These are phyloP conservation scores for Eciton burchellii DNA, from an alignment of 1,140 invertebrate species.

Conservation along the genomic window DNA sequence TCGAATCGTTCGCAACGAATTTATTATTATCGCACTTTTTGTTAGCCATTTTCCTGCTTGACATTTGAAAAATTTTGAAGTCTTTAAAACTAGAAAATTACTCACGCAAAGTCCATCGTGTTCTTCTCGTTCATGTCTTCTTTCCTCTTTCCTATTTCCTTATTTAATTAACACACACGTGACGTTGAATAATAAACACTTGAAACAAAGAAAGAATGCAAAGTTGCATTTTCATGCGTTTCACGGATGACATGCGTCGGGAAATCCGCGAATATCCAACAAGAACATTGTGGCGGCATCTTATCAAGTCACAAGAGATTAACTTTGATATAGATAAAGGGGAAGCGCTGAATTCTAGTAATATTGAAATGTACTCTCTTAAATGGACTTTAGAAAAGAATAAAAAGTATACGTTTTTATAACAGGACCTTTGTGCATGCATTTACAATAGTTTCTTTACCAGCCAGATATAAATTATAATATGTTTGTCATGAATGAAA, in stretches of 20 bases:
- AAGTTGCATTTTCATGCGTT: not conserved
- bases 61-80: not conserved
- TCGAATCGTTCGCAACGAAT: conserved; percentile 25
- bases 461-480: too few relatives aligned
- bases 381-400: too few relatives aligned
- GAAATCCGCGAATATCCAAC: not conserved
- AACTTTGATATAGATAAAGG: too few relatives aligned
- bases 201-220: not conserved
- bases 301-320: not conserved
- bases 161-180: not conserved
- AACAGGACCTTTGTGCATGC: too few relatives aligned
- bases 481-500: too few relatives aligned
- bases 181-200: not conserved
- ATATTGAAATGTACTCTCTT: too few relatives aligned
- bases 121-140: not conserved
- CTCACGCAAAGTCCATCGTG: not conserved
- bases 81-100: not conserved
- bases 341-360: too few relatives aligned
- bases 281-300: not conserved
- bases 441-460: too few relatives aligned
- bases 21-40: not conserved
- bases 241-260: not conserved
- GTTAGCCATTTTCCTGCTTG: not conserved
- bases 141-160: not conserved
- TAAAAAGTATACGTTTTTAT: too few relatives aligned